Percentiles rank a stretch among this genome's conserved stretches.
These are phyloP conservation scores for Dilophus febrilis DNA, from an alignment of 2,888 invertebrate species.

Conservation along the genomic window DNA sequence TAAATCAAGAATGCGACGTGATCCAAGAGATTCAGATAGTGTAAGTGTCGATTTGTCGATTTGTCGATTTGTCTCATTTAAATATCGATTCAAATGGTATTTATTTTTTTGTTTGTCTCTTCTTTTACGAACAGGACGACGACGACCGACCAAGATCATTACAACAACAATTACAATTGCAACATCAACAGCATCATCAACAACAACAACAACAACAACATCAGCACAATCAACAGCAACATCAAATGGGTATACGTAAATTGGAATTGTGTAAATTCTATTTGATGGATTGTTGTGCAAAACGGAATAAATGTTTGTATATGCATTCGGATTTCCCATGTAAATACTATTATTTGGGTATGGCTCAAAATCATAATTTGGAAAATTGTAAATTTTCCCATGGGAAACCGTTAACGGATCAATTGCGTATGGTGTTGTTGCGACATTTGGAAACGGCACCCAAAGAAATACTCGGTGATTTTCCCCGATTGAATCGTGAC, in stretches of 20 bases:
- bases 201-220: conserved; percentile 28
- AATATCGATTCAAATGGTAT: too few species aligned
- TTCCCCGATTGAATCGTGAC: conserved; percentile 65
- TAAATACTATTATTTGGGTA: conserved; percentile 89
- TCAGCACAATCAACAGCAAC: neutral
- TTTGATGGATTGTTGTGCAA: conserved; percentile 86
- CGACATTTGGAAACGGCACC: conserved; percentile 80
- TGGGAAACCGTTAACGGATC: conserved; percentile 67
- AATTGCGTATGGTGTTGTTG: conserved; percentile 43
- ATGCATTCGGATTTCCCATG: conserved; percentile 97
- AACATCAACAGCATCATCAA: conserved; percentile 28
- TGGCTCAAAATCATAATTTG: conserved; percentile 62
- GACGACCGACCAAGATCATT: conserved; percentile 35
- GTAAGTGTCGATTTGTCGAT: too few species aligned
- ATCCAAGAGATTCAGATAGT: too few species aligned
- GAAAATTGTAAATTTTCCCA: conserved; percentile 93
- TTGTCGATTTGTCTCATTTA: too few species aligned
- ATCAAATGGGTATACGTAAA: conserved; percentile 43
- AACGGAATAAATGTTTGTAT: conserved; percentile 86
- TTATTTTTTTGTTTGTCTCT: too few species aligned
- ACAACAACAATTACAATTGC: conserved; percentile 36
- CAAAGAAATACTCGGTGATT: conserved; percentile 80
- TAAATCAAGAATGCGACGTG: too few species aligned
- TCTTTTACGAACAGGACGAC: too few species aligned
- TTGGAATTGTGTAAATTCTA: conserved; percentile 94